phyloP scores from a whole-genome alignment of 2,888 invertebrate species.

The Drosophila lutescens region DNA sequence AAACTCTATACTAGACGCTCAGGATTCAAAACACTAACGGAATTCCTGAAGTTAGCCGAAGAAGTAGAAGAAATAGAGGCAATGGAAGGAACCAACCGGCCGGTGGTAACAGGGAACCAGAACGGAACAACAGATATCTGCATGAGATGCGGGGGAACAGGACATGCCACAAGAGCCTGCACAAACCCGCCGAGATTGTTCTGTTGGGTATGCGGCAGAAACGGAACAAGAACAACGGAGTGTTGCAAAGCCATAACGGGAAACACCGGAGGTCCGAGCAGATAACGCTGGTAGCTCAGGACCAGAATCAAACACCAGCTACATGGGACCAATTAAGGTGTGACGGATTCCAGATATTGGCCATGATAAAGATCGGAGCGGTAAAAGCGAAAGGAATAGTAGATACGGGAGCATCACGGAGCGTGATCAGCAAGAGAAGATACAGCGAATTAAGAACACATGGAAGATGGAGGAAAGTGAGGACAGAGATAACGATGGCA shows the following conservation, averaged over 20 bases:
- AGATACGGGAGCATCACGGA: neutral
- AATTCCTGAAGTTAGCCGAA: neutral
- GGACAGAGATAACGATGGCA: neutral
- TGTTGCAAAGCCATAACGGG: neutral
- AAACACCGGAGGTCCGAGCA: conserved; percentile 1
- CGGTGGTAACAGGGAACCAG: too few relatives aligned
- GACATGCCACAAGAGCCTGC: neutral
- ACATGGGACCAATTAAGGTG: neutral
- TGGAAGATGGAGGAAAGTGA: neutral
- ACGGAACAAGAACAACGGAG: neutral
- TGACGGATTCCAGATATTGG: neutral
- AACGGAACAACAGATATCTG: neutral
- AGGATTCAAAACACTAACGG: neutral
- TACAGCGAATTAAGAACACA: neutral
- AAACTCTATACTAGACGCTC: neutral
- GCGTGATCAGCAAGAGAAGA: neutral
- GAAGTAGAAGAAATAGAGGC: neutral
- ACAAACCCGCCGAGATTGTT: neutral
- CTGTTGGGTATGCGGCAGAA: neutral
- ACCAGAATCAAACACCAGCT: neutral
- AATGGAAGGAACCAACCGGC: neutral
- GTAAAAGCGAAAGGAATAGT: neutral
- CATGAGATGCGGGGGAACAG: neutral
- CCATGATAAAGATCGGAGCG: neutral
- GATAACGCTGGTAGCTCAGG: neutral